Evolutionary conservation across 2,113 vertebrate species (phyloP).

Genomic region (Oryzias curvinotus): DNA sequence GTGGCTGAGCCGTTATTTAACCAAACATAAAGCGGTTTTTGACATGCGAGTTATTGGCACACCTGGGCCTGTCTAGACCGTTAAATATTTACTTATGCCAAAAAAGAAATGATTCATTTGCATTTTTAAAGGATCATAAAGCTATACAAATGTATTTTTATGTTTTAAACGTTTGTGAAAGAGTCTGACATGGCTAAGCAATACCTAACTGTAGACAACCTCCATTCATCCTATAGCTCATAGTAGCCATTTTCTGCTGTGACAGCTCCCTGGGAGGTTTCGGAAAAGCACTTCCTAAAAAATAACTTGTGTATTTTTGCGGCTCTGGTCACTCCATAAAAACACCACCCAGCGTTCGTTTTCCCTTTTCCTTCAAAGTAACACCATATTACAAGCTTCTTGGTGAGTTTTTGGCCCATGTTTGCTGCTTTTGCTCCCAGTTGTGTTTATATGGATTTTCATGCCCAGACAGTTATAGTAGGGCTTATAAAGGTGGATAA

Average conservation of each 20-base stretch:
- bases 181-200: too few species aligned
- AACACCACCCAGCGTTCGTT: background rate
- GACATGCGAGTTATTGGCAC: background rate
- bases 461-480: conserved; percentile 62
- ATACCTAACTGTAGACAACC: too few species aligned
- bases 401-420: conserved; percentile 15
- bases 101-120: too few species aligned
- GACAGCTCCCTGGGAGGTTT: background rate
- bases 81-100: too few species aligned
- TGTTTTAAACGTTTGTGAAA: too few species aligned
- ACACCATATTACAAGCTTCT: conserved; percentile 1
- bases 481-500: conserved; percentile 54
- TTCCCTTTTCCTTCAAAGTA: conserved; percentile 10
- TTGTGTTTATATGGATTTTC: conserved; percentile 62
- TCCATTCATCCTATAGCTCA: too few species aligned
- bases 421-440: conserved; percentile 45
- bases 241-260: too few species aligned
- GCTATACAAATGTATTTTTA: too few species aligned
- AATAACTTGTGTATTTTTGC: conserved; percentile 7
- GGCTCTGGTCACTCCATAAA: background rate
- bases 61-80: too few species aligned
- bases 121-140: too few species aligned
- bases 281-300: conserved; percentile 23
- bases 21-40: conserved; percentile 24
- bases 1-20: conserved; percentile 44